A percentile compares a stretch with the other conserved stretches of the same genome.
These are phyloP conservation scores for Oryzias woworae DNA, from an alignment of 2,113 vertebrate species.

Conservation along the genomic window DNA sequence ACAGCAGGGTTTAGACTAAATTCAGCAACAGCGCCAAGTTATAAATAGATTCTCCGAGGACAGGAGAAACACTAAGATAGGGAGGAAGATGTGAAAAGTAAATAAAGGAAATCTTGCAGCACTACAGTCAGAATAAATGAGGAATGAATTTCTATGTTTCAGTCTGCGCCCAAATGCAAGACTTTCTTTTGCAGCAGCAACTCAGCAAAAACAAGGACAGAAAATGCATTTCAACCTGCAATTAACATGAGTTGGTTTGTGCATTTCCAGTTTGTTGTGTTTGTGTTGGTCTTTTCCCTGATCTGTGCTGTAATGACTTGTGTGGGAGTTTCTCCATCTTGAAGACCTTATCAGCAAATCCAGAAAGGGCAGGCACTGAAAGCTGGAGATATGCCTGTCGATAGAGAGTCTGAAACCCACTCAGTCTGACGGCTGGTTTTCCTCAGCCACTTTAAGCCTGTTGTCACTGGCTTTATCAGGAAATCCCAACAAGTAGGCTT, in stretches of 20 bases:
- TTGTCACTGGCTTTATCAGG: conserved; percentile 44
- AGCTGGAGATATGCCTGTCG: conserved; percentile 48
- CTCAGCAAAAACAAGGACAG: neutral
- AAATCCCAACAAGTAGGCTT: conserved; percentile 16
- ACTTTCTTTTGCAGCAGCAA: neutral
- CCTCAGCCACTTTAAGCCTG: conserved; percentile 32
- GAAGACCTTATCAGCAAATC: conserved; percentile 48
- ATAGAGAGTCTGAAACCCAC: conserved; percentile 45
- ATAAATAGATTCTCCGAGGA: conserved; percentile 19
- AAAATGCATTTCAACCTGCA: conserved; percentile 4
- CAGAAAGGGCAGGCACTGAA: conserved; percentile 37
- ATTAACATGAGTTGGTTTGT: conserved; percentile 14
- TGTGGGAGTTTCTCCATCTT: conserved; percentile 33
- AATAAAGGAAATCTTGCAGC: conserved; percentile 17
- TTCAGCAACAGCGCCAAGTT: conserved; percentile 40
- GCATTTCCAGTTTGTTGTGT: neutral
- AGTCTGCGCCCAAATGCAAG: conserved; percentile 4
- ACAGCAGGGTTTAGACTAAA: conserved; percentile 54
- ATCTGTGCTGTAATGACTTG: conserved; percentile 10
- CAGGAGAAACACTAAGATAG: conserved; percentile 9
- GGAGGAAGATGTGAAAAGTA: conserved; percentile 12
- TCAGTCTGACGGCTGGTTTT: conserved; percentile 19
- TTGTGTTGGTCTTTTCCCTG: conserved; percentile 7
- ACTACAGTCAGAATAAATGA: conserved; percentile 43
- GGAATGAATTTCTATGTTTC: conserved; percentile 33